These are phyloP conservation scores for Hydropsyche betteni DNA, from an alignment of 2,888 invertebrate species.

Conservation along the genomic window DNA sequence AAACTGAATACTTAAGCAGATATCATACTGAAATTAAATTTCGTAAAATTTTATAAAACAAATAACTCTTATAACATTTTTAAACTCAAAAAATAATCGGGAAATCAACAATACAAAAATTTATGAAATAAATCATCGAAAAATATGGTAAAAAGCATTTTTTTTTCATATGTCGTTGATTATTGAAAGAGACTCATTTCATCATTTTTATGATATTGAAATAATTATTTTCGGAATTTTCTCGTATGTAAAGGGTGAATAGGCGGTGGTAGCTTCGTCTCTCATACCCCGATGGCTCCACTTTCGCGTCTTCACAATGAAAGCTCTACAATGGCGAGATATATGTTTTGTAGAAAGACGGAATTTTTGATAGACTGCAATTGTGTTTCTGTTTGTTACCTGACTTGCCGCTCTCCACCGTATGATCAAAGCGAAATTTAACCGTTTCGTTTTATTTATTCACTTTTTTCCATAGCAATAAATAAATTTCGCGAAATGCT, in stretches of 20 bases:
- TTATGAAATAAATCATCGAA: no score
- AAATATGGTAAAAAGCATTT: no score
- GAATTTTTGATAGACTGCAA: conserved; percentile 52
- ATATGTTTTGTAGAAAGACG: conserved; percentile 44
- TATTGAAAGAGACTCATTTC: no score
- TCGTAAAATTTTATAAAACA: no score
- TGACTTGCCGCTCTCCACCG: conserved; percentile 43
- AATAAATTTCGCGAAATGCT: conserved; percentile 7
- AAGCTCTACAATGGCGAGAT: conserved; percentile 39
- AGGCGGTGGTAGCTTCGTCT: not conserved
- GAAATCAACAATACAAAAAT: no score
- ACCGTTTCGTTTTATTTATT: conserved; percentile 12
- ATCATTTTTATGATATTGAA: no score
- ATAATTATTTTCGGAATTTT: no score
- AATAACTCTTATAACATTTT: no score
- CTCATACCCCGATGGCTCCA: not conserved
- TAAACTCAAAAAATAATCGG: no score
- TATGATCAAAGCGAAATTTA: conserved; percentile 25
- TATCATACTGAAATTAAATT: no score
- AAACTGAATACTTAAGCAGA: no score
- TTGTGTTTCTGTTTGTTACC: conserved; percentile 46
- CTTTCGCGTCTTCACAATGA: conserved; percentile 34
- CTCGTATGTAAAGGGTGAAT: not conserved
- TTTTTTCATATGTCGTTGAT: no score
- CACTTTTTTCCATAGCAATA: conserved; percentile 11